These are phyloP conservation scores for Dusona sp. DNA, from an alignment of 2,888 invertebrate genomes.

Conservation along the genomic window DNA sequence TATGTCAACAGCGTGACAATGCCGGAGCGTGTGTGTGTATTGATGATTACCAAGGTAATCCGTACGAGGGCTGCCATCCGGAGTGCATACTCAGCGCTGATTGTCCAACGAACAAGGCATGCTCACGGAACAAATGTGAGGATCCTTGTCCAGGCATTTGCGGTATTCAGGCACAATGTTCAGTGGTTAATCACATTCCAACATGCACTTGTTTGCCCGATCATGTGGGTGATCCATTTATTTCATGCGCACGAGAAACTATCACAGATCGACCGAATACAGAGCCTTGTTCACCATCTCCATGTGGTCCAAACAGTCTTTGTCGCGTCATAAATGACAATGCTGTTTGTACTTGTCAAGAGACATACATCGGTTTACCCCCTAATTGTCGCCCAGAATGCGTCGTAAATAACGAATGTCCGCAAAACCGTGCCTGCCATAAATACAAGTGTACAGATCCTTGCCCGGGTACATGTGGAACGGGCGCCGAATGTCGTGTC, in stretches of 20 bases:
- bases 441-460: constrained; percentile 93
- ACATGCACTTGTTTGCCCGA: constrained; percentile 92
- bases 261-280: constrained; percentile 63
- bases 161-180: constrained; percentile 93
- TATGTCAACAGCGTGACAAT: constrained; percentile 91
- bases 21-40: constrained; percentile 93
- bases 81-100: constrained; percentile 95
- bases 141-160: constrained; percentile 95
- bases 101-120: constrained; percentile 93
- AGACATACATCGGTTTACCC: constrained; percentile 90
- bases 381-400: constrained; percentile 94
- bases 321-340: constrained; percentile 90
- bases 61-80: constrained; percentile 94
- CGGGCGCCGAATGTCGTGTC: constrained; percentile 91
- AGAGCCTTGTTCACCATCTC: constrained; percentile 91
- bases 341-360: constrained; percentile 92
- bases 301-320: constrained; percentile 93
- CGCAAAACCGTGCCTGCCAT: constrained; percentile 91
- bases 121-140: constrained; percentile 92
- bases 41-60: constrained; percentile 93
- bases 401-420: constrained; percentile 92
- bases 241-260: constrained; percentile 83
- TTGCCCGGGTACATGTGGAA: constrained; percentile 92
- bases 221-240: constrained; percentile 91
- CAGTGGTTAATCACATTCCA: constrained; percentile 94